Percentiles rank a stretch among this genome's conserved stretches.
phyloP scores from a whole-genome alignment of 2,113 vertebrate genomes.

The Scomber japonicus region DNA sequence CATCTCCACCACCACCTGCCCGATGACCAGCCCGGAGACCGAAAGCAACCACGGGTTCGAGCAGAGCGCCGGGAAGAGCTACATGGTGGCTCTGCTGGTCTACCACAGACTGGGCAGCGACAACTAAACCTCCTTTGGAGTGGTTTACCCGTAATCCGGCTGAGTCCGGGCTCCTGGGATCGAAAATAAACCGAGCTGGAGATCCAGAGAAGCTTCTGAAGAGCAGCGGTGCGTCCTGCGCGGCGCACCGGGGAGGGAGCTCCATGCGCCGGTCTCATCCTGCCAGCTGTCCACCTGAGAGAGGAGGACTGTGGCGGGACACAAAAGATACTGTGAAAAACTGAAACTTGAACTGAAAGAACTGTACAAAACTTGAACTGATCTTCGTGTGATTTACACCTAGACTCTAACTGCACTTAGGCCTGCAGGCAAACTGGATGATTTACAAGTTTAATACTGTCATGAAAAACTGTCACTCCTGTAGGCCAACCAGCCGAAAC shows the following conservation, averaged over 20 bases:
- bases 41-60: constrained; percentile 45
- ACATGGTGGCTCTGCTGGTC: constrained; percentile 84
- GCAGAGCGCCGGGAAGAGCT: constrained; percentile 78
- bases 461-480: constrained; percentile 14
- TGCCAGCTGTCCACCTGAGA: not conserved
- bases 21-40: constrained; percentile 33
- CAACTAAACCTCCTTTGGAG: constrained; percentile 43
- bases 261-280: constrained; percentile 5
- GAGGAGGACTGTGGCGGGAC: constrained; percentile 7
- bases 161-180: not conserved
- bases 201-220: not conserved
- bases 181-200: not conserved
- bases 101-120: constrained; percentile 81
- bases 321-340: constrained; percentile 37
- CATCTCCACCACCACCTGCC: constrained; percentile 46
- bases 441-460: constrained; percentile 22
- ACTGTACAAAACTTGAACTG: constrained; percentile 62
- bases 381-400: constrained; percentile 1
- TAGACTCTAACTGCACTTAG: constrained; percentile 25
- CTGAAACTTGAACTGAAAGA: constrained; percentile 68
- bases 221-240: constrained; percentile 21
- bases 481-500: constrained; percentile 55
- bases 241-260: constrained; percentile 34
- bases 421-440: constrained; percentile 17
- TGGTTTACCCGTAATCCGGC: not conserved